phyloP scores from a whole-genome alignment of 30 jellyfish, hydroid and myxozoan genomes.

The Aurelia coerulea region DNA sequence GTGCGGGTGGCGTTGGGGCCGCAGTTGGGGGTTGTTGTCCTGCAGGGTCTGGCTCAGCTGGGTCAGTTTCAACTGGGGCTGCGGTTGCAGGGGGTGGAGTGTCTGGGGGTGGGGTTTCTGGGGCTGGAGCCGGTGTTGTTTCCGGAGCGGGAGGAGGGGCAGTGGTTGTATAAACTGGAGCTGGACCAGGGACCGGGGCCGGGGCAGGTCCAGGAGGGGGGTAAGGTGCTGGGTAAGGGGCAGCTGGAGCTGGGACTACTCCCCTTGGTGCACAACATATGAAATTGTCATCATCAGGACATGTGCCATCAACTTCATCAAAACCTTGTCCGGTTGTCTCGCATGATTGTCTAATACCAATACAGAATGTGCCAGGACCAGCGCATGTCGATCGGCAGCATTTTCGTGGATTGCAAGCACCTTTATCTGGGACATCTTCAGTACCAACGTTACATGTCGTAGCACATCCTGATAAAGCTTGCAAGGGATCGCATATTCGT shows the following conservation, averaged over 20 bases:
- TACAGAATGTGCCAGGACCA: slow-evolving; percentile 67
- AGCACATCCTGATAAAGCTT: slow-evolving; percentile 59
- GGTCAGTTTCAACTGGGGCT: slow-evolving; percentile 44
- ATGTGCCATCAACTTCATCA: slow-evolving; percentile 73
- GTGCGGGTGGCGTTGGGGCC: slow-evolving; percentile 41
- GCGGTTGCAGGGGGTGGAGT: slow-evolving; percentile 68
- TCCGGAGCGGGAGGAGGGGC: slow-evolving; percentile 35
- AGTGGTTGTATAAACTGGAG: slow-evolving; percentile 31
- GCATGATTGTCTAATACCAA: slow-evolving; percentile 37
- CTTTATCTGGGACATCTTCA: slow-evolving; percentile 55
- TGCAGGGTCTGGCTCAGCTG: slow-evolving; percentile 75
- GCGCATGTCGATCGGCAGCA: slow-evolving; percentile 78
- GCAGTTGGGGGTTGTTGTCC: slow-evolving; percentile 35
- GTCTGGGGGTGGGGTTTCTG: slow-evolving; percentile 50
- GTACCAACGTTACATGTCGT: slow-evolving; percentile 47
- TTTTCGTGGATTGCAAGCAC: slow-evolving; percentile 43
- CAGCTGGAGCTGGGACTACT: slow-evolving; percentile 41
- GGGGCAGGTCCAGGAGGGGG: slow-evolving; percentile 63
- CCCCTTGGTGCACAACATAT: slow-evolving; percentile 69
- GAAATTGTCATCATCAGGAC: slow-evolving; percentile 64
- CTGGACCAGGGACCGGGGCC: slow-evolving; percentile 37
- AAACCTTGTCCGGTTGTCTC: slow-evolving; percentile 60
- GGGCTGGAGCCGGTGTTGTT: slow-evolving; percentile 56
- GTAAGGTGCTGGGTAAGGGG: slow-evolving; percentile 34
- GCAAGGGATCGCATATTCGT: slow-evolving; percentile 41